Base-by-base conservation (phyloP, 2,797 vertebrate species). In the Pelodytes ibericus region DNA sequence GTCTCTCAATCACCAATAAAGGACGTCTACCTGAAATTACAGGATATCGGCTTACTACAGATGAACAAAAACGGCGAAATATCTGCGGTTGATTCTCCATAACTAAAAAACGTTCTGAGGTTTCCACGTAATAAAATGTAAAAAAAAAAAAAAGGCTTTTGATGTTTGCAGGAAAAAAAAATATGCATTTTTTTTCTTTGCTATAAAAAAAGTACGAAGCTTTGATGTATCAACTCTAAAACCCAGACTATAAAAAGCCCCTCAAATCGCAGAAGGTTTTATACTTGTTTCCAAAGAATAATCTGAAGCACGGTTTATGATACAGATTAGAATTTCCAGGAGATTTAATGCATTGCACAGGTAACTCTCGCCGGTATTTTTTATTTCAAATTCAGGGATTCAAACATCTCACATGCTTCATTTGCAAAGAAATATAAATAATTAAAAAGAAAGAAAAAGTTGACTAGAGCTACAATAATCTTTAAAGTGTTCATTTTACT, bases 201-300 rank as follows among this genome's bases (percentile, higher is more conserved):
- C 36, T 51, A 49, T 69, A 58, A 67, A 36, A 26, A 47, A 31
- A 75, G 22, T 9, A 26, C 2, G 9, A 24, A n/a, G 65, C 73
- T 75, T 69, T 75, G 57, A 69, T 75, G 22, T 62, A 13, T 27
- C n/a, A 24, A 26, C 57, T 56, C 22, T 24, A 36, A 68, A 49
- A 49, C 20, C 9, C 31, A 36, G 24, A 10, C 20, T 8, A 56
- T 33, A 75, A 75, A 72, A 67, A 27, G 18, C 65, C 39, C 22
- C 53, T 75, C 73, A 3, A 44, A 57, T 65, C 57, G 65, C 72
- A 74, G 49, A 11, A 22, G 24, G 56, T 10, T 59, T 75, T 26
- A 44, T 59, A 33, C 60, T 75, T 62, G n/a, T 74, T 74, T 72
- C 30, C 70, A 63, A 39, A 36, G 59, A 47, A 56, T 47, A 36